Base-by-base conservation (phyloP, 2,113 vertebrate species). In the Terrapene triunguis region DNA sequence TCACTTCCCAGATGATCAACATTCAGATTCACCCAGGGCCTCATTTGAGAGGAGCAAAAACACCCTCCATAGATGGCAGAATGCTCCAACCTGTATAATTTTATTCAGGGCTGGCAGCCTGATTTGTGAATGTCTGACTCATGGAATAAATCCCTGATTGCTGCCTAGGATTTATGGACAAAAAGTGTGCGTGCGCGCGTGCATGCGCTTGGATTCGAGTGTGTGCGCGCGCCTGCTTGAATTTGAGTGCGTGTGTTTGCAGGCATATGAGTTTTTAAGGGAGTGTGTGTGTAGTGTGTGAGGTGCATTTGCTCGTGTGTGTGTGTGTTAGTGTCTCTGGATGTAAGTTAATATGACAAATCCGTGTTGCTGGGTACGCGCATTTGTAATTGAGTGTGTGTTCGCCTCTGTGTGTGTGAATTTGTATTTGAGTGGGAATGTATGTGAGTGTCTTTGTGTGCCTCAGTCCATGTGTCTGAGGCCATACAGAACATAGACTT, bases 151-250 rank as follows among this genome's bases (percentile, higher is more conserved):
- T n/a, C 38, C 84, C 50, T 11, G 27, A 0, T 78, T 38, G 81
- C 55, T 65, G 85, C 74, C 25, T 1, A 7, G 53, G 69, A 55
- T n/a, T 22, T 27, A 1, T 55, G 10, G 35, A 35, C 51, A 19
- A 19, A 22, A 50, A 69, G 54, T 1, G 57, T 38, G 4, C 2
- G 13, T 19, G 9, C 2, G 13, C 10, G 9, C 57, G 32, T 69
- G 44, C 81, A 14, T 47, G 51, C 0, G 17, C 44, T 24, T 51
- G 48, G 14, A 7, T 50, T 11, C 1, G 54, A 48, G 82, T 44
- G 0, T 2, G 3, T 3, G 4, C 65, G 65, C 80, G 47, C 76
- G 76, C 42, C 29, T 1, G 0, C 3, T 11, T 38, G 51, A 62
- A 69, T 5, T 11, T 1, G 54, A 48, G 82, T 44, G 0, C 1